A percentile compares a stretch with the other conserved stretches of the same genome.
Conservation (phyloP, 2,888 invertebrate genomes). For the Ischnus inquisitorius region DNA sequence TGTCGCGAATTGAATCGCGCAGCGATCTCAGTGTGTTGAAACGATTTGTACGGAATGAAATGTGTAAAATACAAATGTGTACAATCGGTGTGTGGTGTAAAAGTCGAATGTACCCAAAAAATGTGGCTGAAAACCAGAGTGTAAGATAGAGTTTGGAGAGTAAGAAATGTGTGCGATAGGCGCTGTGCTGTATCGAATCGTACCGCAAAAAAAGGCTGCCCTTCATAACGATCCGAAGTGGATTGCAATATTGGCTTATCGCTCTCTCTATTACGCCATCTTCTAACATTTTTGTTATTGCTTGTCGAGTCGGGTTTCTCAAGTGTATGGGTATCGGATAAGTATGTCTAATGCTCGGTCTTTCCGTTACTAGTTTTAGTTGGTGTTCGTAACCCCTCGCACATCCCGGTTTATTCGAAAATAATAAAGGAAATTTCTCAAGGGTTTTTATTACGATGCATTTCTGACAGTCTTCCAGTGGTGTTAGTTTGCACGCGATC, state of each 20-base stretch:
- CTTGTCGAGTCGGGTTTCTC: constrained; percentile 69
- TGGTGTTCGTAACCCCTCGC: constrained; percentile 71
- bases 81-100: too few species aligned
- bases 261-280: constrained; percentile 74
- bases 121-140: too few species aligned
- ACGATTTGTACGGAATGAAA: too few species aligned
- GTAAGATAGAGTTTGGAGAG: too few species aligned
- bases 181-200: constrained; percentile 71
- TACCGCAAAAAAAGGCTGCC: too few species aligned
- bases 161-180: constrained; percentile 66
- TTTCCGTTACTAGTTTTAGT: constrained; percentile 68
- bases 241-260: constrained; percentile 74
- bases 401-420: constrained; percentile 68
- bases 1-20: too few species aligned
- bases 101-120: too few species aligned
- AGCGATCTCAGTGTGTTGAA: too few species aligned
- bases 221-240: constrained; percentile 74
- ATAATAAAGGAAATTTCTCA: constrained; percentile 48
- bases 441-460: background rate
- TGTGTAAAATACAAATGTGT: too few species aligned
- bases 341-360: constrained; percentile 68
- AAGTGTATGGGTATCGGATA: constrained; percentile 76
- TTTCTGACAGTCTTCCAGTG: background rate
- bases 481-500: constrained; percentile 26
- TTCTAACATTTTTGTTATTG: constrained; percentile 73